A percentile compares a stretch with the other conserved stretches of the same genome.
Evolutionary conservation across 1,140 invertebrate species (phyloP).

Genomic region (Drosophila nigromelanica): DNA sequence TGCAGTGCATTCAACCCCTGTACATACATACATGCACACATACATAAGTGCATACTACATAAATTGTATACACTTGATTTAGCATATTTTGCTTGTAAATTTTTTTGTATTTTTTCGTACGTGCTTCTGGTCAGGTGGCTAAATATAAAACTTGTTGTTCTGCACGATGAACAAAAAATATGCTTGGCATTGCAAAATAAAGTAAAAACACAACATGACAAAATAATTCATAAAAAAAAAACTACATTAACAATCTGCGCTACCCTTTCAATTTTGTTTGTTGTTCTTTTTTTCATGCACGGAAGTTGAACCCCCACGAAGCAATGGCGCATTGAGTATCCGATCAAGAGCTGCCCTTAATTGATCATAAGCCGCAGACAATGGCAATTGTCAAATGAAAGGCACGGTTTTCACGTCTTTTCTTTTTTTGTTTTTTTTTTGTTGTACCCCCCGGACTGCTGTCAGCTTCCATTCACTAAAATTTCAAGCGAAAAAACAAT

Average conservation of each 20-base stretch:
- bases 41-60: not conserved
- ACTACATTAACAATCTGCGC: slow-evolving; percentile 41
- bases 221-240: slow-evolving; percentile 51
- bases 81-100: slow-evolving; percentile 28
- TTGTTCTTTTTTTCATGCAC: slow-evolving; percentile 3
- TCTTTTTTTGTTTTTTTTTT: slow-evolving; percentile 9
- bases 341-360: not conserved
- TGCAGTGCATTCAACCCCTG: slow-evolving; percentile 57
- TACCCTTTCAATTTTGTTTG: not conserved
- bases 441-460: slow-evolving; percentile 7
- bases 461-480: slow-evolving; percentile 48
- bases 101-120: slow-evolving; percentile 6
- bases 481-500: slow-evolving; percentile 55
- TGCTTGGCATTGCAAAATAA: slow-evolving; percentile 50
- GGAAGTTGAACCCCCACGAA: slow-evolving; percentile 57
- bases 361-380: not conserved
- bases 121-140: slow-evolving; percentile 50
- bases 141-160: slow-evolving; percentile 54
- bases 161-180: slow-evolving; percentile 41
- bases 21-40: not conserved
- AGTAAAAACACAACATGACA: slow-evolving; percentile 30
- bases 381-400: not conserved
- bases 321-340: slow-evolving; percentile 43
- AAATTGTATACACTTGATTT: slow-evolving; percentile 9
- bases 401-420: not conserved